Conservation (phyloP, 53 echinoderm and acorn worm genomes). For the Henricia sp. region DNA sequence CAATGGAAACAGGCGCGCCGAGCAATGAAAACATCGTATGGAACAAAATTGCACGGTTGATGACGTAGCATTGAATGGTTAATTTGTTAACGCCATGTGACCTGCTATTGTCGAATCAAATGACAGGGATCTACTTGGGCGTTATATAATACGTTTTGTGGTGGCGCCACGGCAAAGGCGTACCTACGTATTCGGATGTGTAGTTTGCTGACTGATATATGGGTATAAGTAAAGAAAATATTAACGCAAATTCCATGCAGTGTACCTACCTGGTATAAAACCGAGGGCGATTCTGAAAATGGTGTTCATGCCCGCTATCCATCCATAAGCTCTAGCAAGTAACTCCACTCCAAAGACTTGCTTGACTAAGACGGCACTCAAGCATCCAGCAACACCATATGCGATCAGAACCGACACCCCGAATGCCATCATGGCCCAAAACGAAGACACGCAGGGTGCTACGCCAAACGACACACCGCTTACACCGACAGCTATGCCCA, state of each 20-base stretch:
- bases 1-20: no score
- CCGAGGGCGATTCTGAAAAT: not conserved
- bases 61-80: no score
- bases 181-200: no score
- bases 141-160: no score
- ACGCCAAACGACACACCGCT: not conserved
- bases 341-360: not conserved
- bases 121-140: no score
- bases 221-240: not conserved
- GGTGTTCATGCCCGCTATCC: not conserved
- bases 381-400: not conserved
- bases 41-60: not conserved
- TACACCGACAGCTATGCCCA: not conserved
- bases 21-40: not conserved
- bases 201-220: no score
- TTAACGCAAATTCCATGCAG: not conserved
- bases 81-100: no score
- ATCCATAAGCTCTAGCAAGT: conserved; percentile 6
- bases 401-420: not conserved
- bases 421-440: not conserved
- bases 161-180: no score
- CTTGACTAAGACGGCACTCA: not conserved
- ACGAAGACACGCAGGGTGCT: not conserved
- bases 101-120: no score
- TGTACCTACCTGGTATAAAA: not conserved